phyloP scores from a whole-genome alignment of 2,797 vertebrate genomes.

The Coccyzus lansbergi region DNA sequence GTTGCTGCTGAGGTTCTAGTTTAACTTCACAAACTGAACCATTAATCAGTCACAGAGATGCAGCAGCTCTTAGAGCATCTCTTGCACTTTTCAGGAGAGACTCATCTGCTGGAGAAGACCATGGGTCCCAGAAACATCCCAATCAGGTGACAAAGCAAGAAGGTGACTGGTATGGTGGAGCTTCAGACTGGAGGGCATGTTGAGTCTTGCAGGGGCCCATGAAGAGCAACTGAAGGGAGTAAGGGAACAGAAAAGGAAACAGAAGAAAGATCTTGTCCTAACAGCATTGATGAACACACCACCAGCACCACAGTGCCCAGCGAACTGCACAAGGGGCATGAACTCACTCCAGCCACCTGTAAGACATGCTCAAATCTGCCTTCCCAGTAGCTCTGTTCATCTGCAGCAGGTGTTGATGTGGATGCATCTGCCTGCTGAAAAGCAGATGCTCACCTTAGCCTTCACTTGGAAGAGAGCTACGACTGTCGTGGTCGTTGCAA shows the following conservation, averaged over 20 bases:
- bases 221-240: fast-evolving
- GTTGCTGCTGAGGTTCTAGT: neutral
- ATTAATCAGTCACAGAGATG: neutral
- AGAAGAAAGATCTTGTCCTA: neutral
- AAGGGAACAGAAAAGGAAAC: neutral
- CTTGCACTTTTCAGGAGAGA: neutral
- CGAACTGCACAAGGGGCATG: neutral
- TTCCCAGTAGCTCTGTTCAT: neutral
- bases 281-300: neutral
- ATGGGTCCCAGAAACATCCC: neutral
- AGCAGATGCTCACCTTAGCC: neutral
- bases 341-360: neutral
- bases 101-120: neutral
- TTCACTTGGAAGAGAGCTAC: neutral
- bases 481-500: neutral
- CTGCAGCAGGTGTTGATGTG: neutral
- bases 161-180: neutral
- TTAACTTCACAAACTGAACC: neutral
- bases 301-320: neutral
- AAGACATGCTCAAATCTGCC: neutral
- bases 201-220: too few species aligned
- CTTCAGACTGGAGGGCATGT: neutral
- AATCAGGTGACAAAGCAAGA: neutral
- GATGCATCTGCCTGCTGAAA: neutral
- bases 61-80: neutral